Conservation (phyloP, 1,140 invertebrate species). For the Papilio dardanus region DNA sequence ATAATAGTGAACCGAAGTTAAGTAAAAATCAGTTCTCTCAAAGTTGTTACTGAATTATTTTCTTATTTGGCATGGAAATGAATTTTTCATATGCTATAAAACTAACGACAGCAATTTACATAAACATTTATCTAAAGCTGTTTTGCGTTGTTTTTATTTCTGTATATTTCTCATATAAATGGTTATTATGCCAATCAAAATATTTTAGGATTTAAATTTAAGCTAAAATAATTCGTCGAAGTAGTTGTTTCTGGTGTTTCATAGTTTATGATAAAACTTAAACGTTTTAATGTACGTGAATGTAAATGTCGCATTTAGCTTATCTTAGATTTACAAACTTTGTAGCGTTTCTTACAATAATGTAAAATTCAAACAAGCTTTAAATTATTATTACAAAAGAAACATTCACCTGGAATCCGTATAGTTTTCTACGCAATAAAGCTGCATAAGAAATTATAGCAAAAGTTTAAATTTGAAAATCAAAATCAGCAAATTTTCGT, state of each 20-base stretch:
- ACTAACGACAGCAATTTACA: background rate
- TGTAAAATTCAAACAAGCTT: no score
- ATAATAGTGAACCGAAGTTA: background rate
- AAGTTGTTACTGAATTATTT: background rate
- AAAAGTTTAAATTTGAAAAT: background rate
- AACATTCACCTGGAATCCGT: background rate
- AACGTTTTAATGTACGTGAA: no score
- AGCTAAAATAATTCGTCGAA: background rate
- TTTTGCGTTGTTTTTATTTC: background rate
- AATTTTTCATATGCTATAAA: background rate
- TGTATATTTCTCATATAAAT: background rate
- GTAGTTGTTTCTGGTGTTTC: background rate
- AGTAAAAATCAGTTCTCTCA: background rate
- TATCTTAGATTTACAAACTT: background rate
- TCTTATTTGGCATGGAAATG: background rate
- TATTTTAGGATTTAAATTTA: background rate
- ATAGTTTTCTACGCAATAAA: background rate
- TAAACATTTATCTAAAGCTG: background rate
- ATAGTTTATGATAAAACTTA: background rate
- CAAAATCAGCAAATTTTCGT: constrained; percentile 42
- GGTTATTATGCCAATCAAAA: background rate
- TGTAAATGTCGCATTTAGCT: background rate
- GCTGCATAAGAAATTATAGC: background rate
- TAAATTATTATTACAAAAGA: background rate
- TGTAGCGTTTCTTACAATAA: background rate